A percentile compares a stretch with the other conserved stretches of the same genome.
phyloP scores from a whole-genome alignment of 2,113 vertebrate species.

The Pleuronectes platessa region DNA sequence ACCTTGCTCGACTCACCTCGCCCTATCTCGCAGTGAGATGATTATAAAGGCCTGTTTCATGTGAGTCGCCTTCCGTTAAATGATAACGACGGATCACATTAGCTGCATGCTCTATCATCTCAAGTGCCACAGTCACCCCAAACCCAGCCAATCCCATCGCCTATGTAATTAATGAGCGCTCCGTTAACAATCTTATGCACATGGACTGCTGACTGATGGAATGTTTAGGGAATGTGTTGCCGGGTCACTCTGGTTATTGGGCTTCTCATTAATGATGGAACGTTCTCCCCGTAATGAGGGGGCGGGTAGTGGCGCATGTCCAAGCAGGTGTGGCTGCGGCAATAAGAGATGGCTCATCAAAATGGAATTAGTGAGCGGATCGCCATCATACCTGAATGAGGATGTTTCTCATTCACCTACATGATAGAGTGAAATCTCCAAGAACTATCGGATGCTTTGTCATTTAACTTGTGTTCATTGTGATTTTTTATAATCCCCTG shows the following conservation, averaged over 20 bases:
- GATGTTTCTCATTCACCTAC: constrained; percentile 23
- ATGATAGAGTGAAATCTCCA: constrained; percentile 8
- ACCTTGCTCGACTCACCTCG: constrained; percentile 40
- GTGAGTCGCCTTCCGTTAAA: constrained; percentile 50
- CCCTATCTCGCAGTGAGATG: constrained; percentile 16
- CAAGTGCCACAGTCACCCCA: constrained; percentile 56
- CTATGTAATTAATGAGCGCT: constrained; percentile 68
- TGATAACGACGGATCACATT: constrained; percentile 71
- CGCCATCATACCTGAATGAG: constrained; percentile 35
- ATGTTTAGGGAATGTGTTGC: constrained; percentile 70
- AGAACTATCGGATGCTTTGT: too few relatives aligned
- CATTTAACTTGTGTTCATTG: too few relatives aligned
- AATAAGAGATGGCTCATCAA: constrained; percentile 56
- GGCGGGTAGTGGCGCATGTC: constrained; percentile 53
- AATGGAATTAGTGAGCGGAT: constrained; percentile 51
- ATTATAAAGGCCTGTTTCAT: constrained; percentile 55
- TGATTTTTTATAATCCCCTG: too few relatives aligned
- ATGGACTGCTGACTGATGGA: constrained; percentile 72
- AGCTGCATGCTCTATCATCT: constrained; percentile 67
- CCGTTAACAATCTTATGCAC: constrained; percentile 60
- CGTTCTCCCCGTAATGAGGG: constrained; percentile 39
- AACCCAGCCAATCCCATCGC: constrained; percentile 57
- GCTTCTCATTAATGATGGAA: constrained; percentile 62
- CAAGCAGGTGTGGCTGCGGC: constrained; percentile 63
- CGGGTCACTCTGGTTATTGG: constrained; percentile 62